Percentiles rank a stretch among this genome's conserved stretches.
Conservation (phyloP, 1,140 invertebrate species). For the Zaprionus inermis region DNA sequence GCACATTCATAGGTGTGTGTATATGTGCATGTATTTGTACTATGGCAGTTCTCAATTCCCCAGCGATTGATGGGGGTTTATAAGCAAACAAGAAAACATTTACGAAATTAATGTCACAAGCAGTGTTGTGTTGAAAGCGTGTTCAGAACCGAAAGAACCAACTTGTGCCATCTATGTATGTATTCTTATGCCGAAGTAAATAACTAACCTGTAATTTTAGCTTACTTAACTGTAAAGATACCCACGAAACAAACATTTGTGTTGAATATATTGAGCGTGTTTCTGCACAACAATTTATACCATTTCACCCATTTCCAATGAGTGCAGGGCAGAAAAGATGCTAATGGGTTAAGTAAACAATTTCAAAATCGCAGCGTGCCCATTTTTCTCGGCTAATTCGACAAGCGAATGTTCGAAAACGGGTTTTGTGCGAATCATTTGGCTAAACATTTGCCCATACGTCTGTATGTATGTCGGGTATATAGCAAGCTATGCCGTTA, state of each 20-base stretch:
- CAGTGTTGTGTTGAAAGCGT: conserved; percentile 47
- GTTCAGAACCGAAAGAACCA: conserved; percentile 2
- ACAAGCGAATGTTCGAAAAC: conserved; percentile 24
- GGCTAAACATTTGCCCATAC: conserved; percentile 48
- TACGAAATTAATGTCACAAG: conserved; percentile 68
- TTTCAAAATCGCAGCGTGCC: conserved; percentile 30
- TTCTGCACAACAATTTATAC: too few species aligned
- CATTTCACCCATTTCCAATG: neutral
- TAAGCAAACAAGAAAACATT: conserved; percentile 47
- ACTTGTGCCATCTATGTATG: neutral
- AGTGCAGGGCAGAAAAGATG: conserved; percentile 12
- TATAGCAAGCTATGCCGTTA: conserved; percentile 1
- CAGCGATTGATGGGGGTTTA: conserved; percentile 64
- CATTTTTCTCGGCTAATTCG: conserved; percentile 52
- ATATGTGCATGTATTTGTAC: neutral
- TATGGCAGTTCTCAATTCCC: conserved; percentile 58
- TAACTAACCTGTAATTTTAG: neutral
- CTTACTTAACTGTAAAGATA: neutral
- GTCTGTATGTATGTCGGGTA: conserved; percentile 1
- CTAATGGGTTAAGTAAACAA: conserved; percentile 36
- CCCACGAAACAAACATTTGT: neutral
- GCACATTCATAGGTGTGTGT: conserved; percentile 6
- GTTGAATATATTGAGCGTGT: neutral
- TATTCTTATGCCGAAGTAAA: conserved; percentile 2
- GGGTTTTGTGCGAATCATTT: conserved; percentile 43